Evolutionary conservation across 2,888 invertebrate genomes (phyloP).

Genomic region (Nyleta sp.): DNA sequence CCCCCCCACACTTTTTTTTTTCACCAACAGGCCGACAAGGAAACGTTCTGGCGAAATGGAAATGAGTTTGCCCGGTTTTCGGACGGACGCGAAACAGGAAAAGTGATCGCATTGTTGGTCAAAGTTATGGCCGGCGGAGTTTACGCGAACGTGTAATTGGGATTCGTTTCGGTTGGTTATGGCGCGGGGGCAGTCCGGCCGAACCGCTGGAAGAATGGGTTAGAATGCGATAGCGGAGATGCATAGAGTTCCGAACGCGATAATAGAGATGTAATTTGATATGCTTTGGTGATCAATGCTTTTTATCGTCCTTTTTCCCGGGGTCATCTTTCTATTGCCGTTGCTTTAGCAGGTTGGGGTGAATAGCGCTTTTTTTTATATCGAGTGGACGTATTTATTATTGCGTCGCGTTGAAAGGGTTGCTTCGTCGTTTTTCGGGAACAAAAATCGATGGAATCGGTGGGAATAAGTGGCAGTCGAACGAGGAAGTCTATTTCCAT

Average conservation of each 20-base stretch:
- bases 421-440: no score
- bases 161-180: constrained; percentile 39
- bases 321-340: constrained; percentile 1
- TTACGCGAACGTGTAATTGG: constrained; percentile 47
- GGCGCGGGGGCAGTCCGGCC: neutral
- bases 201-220: constrained; percentile 24
- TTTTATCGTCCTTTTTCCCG: constrained; percentile 13
- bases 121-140: constrained; percentile 36
- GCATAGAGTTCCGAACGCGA: constrained; percentile 4
- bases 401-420: neutral
- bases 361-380: constrained; percentile 17
- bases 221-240: constrained; percentile 7
- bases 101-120: constrained; percentile 34
- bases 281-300: constrained; percentile 33
- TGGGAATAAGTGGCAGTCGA: no score
- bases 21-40: constrained; percentile 12
- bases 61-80: constrained; percentile 25
- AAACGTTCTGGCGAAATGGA: constrained; percentile 27
- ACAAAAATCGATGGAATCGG: no score
- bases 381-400: neutral
- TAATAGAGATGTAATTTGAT: constrained; percentile 47
- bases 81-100: neutral
- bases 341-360: constrained; percentile 5
- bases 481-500: no score
- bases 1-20: neutral